phyloP scores from a whole-genome alignment of 1,140 invertebrate genomes.

The Belonocnema kinseyi region DNA sequence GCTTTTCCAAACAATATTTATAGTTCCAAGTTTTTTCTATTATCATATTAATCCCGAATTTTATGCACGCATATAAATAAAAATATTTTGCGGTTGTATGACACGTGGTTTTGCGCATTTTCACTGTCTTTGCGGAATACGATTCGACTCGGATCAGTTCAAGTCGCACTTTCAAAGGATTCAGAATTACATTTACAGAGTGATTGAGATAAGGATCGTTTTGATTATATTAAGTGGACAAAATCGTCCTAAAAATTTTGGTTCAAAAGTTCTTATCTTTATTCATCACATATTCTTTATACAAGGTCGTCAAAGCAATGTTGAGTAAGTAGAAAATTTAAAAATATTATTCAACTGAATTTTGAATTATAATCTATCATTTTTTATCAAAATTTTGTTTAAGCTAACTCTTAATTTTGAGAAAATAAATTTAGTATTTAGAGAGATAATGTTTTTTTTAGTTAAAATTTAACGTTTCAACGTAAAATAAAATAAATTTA shows the following conservation, averaged over 20 bases:
- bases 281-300: too few relatives aligned
- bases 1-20: too few relatives aligned
- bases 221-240: too few relatives aligned
- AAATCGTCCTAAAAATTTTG: too few relatives aligned
- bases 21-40: background rate
- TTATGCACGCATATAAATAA: background rate
- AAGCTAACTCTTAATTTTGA: too few relatives aligned
- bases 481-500: too few relatives aligned
- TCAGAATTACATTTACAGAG: background rate
- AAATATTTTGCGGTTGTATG: background rate
- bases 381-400: too few relatives aligned
- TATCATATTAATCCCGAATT: background rate
- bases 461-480: too few relatives aligned
- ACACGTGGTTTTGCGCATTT: conserved; percentile 6
- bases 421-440: too few relatives aligned
- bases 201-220: background rate
- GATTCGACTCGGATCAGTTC: conserved; percentile 1
- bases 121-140: conserved; percentile 15
- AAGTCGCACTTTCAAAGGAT: conserved; percentile 3
- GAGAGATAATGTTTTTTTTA: too few relatives aligned
- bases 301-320: background rate
- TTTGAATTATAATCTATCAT: background rate
- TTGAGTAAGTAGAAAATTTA: background rate
- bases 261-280: too few relatives aligned
- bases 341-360: background rate